A percentile compares a stretch with the other conserved stretches of the same genome.
Conservation (phyloP, 1,140 invertebrate genomes). For the Cyphomyrmex costatus region DNA sequence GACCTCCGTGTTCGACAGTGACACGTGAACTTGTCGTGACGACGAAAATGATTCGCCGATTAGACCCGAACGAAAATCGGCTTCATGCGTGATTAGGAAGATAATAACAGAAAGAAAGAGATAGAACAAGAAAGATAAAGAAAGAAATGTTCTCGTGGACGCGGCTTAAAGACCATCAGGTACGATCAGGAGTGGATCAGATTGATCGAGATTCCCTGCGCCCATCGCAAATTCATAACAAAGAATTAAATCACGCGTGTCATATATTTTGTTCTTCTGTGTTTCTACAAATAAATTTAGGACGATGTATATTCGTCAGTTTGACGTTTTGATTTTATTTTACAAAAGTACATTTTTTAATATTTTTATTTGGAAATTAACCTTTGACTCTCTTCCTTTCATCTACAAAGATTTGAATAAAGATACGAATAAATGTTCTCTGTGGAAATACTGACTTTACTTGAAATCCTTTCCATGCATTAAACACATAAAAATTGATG, state of each 20-base stretch:
- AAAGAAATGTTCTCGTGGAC: constrained; percentile 34
- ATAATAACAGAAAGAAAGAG: constrained; percentile 33
- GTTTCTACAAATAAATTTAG: background rate
- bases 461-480: background rate
- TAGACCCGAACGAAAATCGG: background rate
- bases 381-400: background rate
- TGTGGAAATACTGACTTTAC: background rate
- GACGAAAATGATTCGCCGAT: constrained; percentile 11
- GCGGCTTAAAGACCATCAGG: constrained; percentile 50
- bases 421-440: background rate
- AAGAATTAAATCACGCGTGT: background rate
- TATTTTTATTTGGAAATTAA: background rate
- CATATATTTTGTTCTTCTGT: background rate
- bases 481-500: background rate
- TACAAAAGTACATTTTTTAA: background rate
- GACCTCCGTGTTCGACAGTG: background rate
- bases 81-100: constrained; percentile 46
- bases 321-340: background rate
- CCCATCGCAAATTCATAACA: background rate
- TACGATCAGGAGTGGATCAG: constrained; percentile 8
- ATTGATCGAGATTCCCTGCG: background rate
- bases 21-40: background rate
- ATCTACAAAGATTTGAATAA: background rate
- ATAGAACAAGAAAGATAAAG: background rate
- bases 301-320: background rate